phyloP scores from a whole-genome alignment of 1,140 invertebrate genomes.

The Pemphigus obesinymphae region DNA sequence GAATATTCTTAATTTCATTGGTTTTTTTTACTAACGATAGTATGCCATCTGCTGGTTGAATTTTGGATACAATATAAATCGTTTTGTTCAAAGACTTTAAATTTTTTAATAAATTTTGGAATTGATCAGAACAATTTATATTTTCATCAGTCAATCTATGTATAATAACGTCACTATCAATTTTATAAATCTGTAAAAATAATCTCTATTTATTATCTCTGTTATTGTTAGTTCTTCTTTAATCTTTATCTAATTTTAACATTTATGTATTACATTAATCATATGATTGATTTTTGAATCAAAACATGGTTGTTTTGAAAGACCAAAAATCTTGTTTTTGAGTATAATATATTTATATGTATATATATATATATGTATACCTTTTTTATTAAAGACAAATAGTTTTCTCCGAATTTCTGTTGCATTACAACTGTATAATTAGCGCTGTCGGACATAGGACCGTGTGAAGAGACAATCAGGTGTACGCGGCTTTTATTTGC shows the following conservation, averaged over 20 bases:
- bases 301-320: too few relatives aligned
- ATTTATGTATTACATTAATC: too few relatives aligned
- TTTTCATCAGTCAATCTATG: neutral
- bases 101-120: neutral
- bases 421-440: slow-evolving; percentile 1
- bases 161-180: neutral
- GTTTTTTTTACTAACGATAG: neutral
- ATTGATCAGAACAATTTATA: neutral
- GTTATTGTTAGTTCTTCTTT: neutral
- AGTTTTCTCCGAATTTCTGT: neutral
- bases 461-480: neutral
- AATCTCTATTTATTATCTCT: neutral
- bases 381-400: slow-evolving; percentile 14
- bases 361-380: too few relatives aligned
- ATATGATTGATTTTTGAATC: too few relatives aligned
- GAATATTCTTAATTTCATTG: neutral
- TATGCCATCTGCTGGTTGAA: neutral
- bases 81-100: neutral
- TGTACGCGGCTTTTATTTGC: neutral
- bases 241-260: neutral
- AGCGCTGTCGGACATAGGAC: neutral
- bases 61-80: neutral
- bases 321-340: too few relatives aligned
- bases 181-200: neutral
- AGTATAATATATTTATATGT: too few relatives aligned